A percentile compares a stretch with the other conserved stretches of the same genome.
Conservation (phyloP, 2,113 vertebrate species). For the Gasterosteus nipponicus region DNA sequence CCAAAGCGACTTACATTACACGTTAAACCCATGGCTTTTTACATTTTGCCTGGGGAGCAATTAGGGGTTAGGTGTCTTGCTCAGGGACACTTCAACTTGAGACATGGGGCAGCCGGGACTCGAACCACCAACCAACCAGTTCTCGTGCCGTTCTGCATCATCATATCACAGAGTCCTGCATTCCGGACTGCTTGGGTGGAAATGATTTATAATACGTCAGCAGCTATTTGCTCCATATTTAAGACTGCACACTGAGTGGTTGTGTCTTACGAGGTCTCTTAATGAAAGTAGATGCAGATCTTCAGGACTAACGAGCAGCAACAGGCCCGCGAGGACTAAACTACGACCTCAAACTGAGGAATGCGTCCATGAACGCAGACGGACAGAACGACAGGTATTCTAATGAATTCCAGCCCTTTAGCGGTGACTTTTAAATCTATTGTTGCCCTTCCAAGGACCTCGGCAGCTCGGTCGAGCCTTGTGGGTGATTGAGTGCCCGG, state of each 20-base stretch:
- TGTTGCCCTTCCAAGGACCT: constrained; percentile 17
- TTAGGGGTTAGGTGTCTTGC: too few relatives aligned
- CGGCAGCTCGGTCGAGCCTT: constrained; percentile 12
- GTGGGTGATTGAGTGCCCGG: constrained; percentile 26
- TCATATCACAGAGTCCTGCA: background rate
- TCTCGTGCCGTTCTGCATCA: background rate
- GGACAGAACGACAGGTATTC: background rate
- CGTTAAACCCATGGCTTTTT: too few relatives aligned
- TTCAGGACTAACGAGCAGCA: constrained; percentile 11
- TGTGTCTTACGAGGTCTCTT: background rate
- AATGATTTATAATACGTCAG: constrained; percentile 21
- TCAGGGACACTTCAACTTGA: too few relatives aligned
- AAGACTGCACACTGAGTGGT: background rate
- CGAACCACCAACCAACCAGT: background rate
- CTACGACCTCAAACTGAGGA: background rate
- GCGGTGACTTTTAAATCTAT: constrained; percentile 9
- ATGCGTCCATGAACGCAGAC: background rate
- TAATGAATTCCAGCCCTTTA: constrained; percentile 15
- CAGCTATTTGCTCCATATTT: constrained; percentile 15
- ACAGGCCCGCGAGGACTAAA: background rate
- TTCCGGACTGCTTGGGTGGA: background rate
- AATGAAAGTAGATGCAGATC: constrained; percentile 14
- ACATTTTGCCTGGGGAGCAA: too few relatives aligned
- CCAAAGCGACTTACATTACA: too few relatives aligned
- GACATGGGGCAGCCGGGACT: too few relatives aligned